These are phyloP conservation scores for Benitochromis conjunctus DNA, from an alignment of 2,113 vertebrate species.

Conservation along the genomic window DNA sequence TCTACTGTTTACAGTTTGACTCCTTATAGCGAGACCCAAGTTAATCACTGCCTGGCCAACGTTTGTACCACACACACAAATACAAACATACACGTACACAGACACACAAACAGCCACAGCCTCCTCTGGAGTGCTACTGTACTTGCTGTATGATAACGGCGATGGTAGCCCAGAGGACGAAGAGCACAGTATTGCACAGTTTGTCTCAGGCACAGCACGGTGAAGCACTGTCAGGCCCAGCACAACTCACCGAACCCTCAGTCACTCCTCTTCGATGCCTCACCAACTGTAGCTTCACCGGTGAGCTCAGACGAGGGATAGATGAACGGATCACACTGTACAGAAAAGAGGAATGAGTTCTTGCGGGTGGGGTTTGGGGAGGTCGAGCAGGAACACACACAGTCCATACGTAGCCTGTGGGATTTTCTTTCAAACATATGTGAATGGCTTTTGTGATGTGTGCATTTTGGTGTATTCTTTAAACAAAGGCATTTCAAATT, in stretches of 20 bases:
- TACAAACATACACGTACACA: not conserved
- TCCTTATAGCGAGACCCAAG: slow-evolving; percentile 26
- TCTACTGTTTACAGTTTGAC: slow-evolving; percentile 56
- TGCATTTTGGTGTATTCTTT: slow-evolving; percentile 70
- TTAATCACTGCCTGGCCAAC: slow-evolving; percentile 65
- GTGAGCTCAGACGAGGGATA: slow-evolving; percentile 11
- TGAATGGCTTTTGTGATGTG: slow-evolving; percentile 68
- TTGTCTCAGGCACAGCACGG: slow-evolving; percentile 70
- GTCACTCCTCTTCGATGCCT: slow-evolving; percentile 25
- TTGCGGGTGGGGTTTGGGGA: not conserved
- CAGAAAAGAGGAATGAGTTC: not conserved
- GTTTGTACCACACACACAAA: slow-evolving; percentile 46
- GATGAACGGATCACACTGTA: slow-evolving; percentile 30
- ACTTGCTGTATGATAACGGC: slow-evolving; percentile 1
- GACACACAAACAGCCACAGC: not conserved
- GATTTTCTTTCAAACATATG: slow-evolving; percentile 35
- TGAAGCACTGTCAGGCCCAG: slow-evolving; percentile 38
- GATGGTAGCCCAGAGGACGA: slow-evolving; percentile 11
- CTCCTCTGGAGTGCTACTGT: slow-evolving; percentile 20
- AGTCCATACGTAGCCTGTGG: slow-evolving; percentile 7
- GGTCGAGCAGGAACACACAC: not conserved
- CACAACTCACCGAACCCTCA: slow-evolving; percentile 7
- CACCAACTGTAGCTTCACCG: slow-evolving; percentile 52
- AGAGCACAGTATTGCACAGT: slow-evolving; percentile 70
- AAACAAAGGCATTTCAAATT: slow-evolving; percentile 50